These are phyloP conservation scores for Chionomys nivalis DNA, from an alignment of 2,113 vertebrate genomes.

Conservation along the genomic window DNA sequence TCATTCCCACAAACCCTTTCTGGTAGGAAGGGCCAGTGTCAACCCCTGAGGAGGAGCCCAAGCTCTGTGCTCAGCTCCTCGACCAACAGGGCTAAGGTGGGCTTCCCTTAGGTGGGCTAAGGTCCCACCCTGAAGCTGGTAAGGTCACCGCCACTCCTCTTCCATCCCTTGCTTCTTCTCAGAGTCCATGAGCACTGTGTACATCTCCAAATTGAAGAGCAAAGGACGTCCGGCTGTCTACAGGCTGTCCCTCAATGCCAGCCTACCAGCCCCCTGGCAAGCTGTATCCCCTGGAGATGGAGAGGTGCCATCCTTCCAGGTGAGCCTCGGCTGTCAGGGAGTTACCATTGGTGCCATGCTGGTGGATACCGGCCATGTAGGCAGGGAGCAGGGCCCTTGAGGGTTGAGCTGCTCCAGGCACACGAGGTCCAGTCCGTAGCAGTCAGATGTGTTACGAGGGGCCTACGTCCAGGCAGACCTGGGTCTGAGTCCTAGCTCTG, in stretches of 20 bases:
- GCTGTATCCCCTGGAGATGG: slow-evolving; percentile 87
- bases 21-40: not conserved
- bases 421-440: too few relatives aligned
- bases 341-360: fast-evolving
- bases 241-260: slow-evolving; percentile 94
- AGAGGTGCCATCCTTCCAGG: slow-evolving; percentile 96
- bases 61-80: not conserved
- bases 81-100: not conserved
- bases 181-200: slow-evolving; percentile 93
- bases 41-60: not conserved
- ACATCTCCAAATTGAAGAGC: slow-evolving; percentile 91
- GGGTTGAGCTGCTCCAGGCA: not conserved
- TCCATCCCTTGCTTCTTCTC: slow-evolving; percentile 14
- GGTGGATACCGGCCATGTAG: not conserved
- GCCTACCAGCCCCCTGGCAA: slow-evolving; percentile 91
- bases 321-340: slow-evolving; percentile 76
- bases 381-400: not conserved
- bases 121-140: not conserved
- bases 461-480: not conserved
- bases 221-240: slow-evolving; percentile 89
- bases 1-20: too few relatives aligned
- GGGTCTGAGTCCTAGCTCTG: slow-evolving; percentile 49
- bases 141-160: not conserved
- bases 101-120: not conserved
- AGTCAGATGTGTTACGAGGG: not conserved